phyloP scores from a whole-genome alignment of 2,797 vertebrate species.

The Ispidina lecontei region DNA sequence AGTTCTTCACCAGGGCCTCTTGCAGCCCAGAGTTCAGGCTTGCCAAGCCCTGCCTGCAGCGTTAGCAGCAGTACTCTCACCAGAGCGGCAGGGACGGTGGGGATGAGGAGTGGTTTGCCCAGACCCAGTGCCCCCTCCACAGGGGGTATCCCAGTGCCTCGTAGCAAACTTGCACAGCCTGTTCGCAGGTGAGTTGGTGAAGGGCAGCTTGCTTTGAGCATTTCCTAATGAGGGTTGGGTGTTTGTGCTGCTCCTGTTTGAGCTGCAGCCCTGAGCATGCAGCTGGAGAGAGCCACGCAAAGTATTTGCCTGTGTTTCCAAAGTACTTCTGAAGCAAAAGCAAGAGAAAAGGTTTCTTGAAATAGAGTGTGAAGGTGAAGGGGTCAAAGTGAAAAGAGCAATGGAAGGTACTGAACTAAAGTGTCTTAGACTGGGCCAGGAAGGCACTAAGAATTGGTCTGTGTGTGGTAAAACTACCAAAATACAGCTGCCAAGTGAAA shows the following conservation, averaged over 20 bases:
- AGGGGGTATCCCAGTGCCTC: slow-evolving; percentile 92
- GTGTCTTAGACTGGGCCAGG: not conserved
- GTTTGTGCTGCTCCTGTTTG: not conserved
- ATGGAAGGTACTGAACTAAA: not conserved
- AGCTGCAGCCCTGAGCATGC: not conserved
- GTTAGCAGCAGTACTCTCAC: slow-evolving; percentile 86
- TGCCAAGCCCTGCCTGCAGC: slow-evolving; percentile 72
- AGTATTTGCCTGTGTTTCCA: not conserved
- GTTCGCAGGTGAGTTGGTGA: slow-evolving; percentile 88
- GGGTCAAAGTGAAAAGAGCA: not conserved
- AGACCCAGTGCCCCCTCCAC: slow-evolving; percentile 87
- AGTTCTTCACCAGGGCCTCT: slow-evolving; percentile 77
- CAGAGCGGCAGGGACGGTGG: slow-evolving; percentile 86
- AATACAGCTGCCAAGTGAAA: not conserved
- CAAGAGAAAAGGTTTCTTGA: not conserved
- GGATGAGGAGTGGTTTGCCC: slow-evolving; percentile 90
- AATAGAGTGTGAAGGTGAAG: not conserved
- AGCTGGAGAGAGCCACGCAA: not conserved
- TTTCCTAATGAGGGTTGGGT: not conserved
- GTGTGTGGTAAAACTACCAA: not conserved
- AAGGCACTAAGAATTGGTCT: not conserved
- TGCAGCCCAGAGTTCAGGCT: slow-evolving; percentile 67
- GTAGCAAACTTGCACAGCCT: slow-evolving; percentile 97
- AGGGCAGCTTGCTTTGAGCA: not conserved
- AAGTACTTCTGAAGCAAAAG: not conserved